A percentile compares a stretch with the other conserved stretches of the same genome.
Evolutionary conservation across 2,797 vertebrate genomes (phyloP).

Genomic region (Cetoscarus ocellatus): DNA sequence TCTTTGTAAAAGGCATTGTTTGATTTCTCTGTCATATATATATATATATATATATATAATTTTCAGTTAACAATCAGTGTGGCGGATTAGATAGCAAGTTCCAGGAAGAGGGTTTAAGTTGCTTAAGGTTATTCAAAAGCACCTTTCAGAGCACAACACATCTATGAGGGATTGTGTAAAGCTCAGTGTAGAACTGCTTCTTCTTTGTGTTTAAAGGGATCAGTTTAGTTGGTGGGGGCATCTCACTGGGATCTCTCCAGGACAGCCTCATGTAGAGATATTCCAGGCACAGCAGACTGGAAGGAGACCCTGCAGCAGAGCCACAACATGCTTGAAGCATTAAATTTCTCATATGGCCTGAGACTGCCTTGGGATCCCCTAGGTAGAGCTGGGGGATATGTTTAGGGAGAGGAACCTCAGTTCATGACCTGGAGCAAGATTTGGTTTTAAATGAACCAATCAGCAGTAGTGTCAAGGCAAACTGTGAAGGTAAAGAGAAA

Average conservation of each 20-base stretch:
- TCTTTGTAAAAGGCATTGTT: too few species aligned
- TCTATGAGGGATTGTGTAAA: not conserved
- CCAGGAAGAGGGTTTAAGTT: too few species aligned
- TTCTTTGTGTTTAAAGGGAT: not conserved
- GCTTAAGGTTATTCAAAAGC: not conserved
- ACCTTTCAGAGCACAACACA: not conserved
- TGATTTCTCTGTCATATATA: too few species aligned
- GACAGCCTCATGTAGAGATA: conserved; percentile 8
- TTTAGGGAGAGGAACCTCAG: not conserved
- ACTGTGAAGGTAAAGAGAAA: not conserved
- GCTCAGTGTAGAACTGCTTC: not conserved
- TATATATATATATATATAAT: too few species aligned
- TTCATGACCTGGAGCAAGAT: not conserved
- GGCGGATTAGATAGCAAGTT: too few species aligned
- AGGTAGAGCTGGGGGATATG: conserved; percentile 2
- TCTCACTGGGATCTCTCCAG: conserved; percentile 7
- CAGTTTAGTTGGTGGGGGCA: not conserved
- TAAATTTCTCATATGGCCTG: conserved; percentile 19
- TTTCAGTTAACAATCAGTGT: too few species aligned
- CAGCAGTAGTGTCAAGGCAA: not conserved
- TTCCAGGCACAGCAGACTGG: conserved; percentile 8
- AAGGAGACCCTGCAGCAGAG: conserved; percentile 11
- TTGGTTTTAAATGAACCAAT: not conserved
- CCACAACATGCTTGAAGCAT: conserved; percentile 16
- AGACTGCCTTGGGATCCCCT: not conserved